Percentiles rank a stretch among this genome's conserved stretches.
Evolutionary conservation across 1,140 invertebrate genomes (phyloP).

Genomic region (Rhyacophila brunnea): DNA sequence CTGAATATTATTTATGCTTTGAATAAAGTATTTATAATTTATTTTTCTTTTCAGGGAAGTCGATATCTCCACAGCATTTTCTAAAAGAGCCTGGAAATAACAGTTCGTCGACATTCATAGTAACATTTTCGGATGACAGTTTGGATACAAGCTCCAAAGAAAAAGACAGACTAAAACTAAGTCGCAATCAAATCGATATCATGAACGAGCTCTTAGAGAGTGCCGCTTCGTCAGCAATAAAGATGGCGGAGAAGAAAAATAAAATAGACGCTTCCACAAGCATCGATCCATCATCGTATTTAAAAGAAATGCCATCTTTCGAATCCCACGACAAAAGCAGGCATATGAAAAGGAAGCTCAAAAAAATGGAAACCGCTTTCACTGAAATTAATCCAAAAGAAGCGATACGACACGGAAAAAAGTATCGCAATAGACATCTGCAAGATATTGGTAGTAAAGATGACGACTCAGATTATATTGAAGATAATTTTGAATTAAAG

Average conservation of each 20-base stretch:
- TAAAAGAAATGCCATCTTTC: background rate
- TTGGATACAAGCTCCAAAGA: background rate
- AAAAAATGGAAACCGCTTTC: constrained; percentile 11
- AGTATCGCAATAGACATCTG: constrained; percentile 17
- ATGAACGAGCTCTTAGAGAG: constrained; percentile 26
- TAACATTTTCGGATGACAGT: constrained; percentile 26
- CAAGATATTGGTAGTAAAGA: background rate
- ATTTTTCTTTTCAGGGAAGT: constrained; percentile 25
- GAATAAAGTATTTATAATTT: too few relatives aligned
- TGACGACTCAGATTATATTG: background rate
- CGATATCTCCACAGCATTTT: constrained; percentile 28
- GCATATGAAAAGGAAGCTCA: constrained; percentile 18
- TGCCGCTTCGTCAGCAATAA: background rate
- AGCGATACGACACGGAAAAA: constrained; percentile 29
- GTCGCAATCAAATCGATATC: constrained; percentile 14
- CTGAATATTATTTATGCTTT: too few relatives aligned
- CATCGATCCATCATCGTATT: background rate
- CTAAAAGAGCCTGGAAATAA: constrained; percentile 23
- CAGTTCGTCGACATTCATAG: constrained; percentile 22
- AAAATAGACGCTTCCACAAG: background rate
- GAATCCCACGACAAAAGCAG: constrained; percentile 11
- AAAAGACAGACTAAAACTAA: constrained; percentile 1
- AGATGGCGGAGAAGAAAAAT: background rate
- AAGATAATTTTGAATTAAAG: background rate
- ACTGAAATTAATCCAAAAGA: constrained; percentile 1